Evolutionary conservation across 1,140 invertebrate species (phyloP).

Genomic region (Drosophila jambulina): DNA sequence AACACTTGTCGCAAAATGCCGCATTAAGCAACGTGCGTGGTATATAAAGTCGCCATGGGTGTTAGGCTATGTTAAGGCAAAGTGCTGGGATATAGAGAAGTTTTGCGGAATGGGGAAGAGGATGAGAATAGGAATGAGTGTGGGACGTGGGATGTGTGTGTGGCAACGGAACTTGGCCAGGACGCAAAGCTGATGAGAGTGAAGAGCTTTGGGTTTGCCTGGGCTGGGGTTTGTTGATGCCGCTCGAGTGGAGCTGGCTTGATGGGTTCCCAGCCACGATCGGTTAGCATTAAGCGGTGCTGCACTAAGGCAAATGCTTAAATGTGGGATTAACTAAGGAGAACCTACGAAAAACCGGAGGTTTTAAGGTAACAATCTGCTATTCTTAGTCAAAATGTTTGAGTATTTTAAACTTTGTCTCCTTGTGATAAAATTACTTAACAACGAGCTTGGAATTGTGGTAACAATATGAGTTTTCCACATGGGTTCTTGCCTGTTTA

Average conservation of each 20-base stretch:
- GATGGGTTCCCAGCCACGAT: conserved; percentile 32
- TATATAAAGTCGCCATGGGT: conserved; percentile 76
- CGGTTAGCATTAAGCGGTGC: conserved; percentile 32
- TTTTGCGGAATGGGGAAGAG: not conserved
- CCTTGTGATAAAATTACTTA: not conserved
- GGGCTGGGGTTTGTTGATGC: conserved; percentile 15
- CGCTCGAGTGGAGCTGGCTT: conserved; percentile 24
- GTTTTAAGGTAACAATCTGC: too few relatives aligned
- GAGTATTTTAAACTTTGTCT: not conserved
- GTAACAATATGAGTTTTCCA: not conserved
- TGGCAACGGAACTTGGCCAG: conserved; percentile 47
- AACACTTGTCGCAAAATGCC: conserved; percentile 82
- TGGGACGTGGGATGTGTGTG: conserved; percentile 3
- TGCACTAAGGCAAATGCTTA: conserved; percentile 11
- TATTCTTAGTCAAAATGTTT: not conserved
- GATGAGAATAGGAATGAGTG: not conserved
- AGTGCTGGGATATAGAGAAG: conserved; percentile 23
- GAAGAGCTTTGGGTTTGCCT: conserved; percentile 27
- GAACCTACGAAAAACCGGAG: not conserved
- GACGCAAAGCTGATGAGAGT: conserved; percentile 34
- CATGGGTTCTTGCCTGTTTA: not conserved
- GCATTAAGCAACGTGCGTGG: conserved; percentile 79
- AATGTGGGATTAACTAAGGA: conserved; percentile 15
- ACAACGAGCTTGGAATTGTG: not conserved
- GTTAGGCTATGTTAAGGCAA: conserved; percentile 45